Evolutionary conservation across 1,140 invertebrate genomes (phyloP), one percentile per base, ranked within the genome.

Genomic region (Brachionus rotundiformis): DNA sequence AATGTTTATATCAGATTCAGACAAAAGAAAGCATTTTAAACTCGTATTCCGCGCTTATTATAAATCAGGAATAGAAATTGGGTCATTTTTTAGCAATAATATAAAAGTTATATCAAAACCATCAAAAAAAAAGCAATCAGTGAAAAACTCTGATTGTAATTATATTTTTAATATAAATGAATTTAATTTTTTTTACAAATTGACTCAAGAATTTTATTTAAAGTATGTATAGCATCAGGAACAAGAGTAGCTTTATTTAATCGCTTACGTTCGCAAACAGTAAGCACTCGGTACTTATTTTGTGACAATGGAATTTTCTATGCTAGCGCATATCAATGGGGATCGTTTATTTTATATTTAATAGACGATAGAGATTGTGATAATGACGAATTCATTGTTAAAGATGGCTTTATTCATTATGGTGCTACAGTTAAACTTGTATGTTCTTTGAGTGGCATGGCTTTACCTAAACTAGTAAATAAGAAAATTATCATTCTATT

Each of bases 91-190:
- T 88, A 98, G 95, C 85, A 98, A 98, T 88, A 90, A 96, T 83
- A 99, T 99, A 85, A 99, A 99, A 92, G 98, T 99, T 71, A 99
- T 99, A 86, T 98, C 96, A 47, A 99, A 99, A 87, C 97, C 98
- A 23, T 98, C 96, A 68, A 99, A 99, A 89, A 99, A 99, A 90
- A 99, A 99, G 86, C 98, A 99, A 87, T 98, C 95, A 33, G 90
- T 99, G 71, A 99, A 99, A 88, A 99, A 98, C 90, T 95, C 96
- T 19, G 98, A 99, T 88, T 90, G 76, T 79, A 79, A 79, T 25
- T 25, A 19, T 76, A 44, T 39, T 29, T 13, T 63, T 25, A 2
- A 19, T 19, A 2, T 79, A 16, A 10, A 23, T 29, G 11, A 13
- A 4, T 19, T 44, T 39, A 29, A 25, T 44, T 27, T 36, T 6